Percentiles rank a stretch among this genome's conserved stretches.
Evolutionary conservation across 2,113 vertebrate species (phyloP).

Genomic region (Panthera uncia): DNA sequence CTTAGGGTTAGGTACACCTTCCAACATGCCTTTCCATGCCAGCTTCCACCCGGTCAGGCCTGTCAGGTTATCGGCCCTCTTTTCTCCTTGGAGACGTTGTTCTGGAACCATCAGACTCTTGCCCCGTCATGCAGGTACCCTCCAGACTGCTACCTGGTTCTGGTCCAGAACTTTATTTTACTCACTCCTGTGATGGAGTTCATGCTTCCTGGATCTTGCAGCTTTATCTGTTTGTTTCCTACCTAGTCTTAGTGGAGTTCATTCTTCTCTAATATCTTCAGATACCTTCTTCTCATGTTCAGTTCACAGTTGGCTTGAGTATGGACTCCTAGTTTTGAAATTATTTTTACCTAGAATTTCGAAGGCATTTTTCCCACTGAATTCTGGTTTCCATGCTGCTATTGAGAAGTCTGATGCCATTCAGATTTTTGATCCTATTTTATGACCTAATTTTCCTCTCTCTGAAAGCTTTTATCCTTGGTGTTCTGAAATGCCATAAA

Average conservation of each 20-base stretch:
- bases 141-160: neutral
- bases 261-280: neutral
- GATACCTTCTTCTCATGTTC: neutral
- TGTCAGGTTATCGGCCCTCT: neutral
- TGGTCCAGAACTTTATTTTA: neutral
- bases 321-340: neutral
- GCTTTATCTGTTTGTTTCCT: neutral
- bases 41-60: neutral
- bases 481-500: neutral
- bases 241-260: neutral
- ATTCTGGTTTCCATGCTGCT: neutral
- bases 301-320: neutral
- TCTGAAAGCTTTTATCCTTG: neutral
- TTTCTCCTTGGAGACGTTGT: neutral
- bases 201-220: neutral
- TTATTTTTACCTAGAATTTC: neutral
- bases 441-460: neutral
- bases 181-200: no score
- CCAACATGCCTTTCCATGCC: neutral
- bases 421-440: neutral
- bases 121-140: no score
- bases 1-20: neutral
- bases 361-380: neutral
- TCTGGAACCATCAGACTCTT: neutral
- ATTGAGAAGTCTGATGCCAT: neutral